Conservation (phyloP, 2,888 invertebrate species). For the Tricholauxania praeusta region DNA sequence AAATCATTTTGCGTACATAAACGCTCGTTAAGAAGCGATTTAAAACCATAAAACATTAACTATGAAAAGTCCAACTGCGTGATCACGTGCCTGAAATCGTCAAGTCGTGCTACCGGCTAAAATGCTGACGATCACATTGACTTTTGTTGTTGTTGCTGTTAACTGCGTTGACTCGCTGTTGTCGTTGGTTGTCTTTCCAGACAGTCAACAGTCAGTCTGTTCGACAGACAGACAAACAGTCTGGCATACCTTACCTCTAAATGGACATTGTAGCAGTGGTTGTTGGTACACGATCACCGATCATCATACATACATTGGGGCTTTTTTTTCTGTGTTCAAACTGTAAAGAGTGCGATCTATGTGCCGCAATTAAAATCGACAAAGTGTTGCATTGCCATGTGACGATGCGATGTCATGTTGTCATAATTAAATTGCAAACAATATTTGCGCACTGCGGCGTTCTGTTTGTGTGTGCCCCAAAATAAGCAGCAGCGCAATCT, state of each 20-base stretch:
- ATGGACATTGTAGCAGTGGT: no score
- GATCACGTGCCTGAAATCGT: constrained; percentile 38
- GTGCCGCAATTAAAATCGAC: constrained; percentile 36
- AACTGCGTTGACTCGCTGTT: not conserved
- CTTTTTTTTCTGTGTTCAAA: no score
- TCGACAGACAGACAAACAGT: constrained; percentile 13
- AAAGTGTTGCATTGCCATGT: constrained; percentile 34
- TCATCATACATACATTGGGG: no score
- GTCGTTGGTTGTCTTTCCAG: constrained; percentile 11
- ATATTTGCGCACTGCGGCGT: constrained; percentile 5
- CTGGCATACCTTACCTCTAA: not conserved
- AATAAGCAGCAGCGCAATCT: not conserved
- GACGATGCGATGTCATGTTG: constrained; percentile 33
- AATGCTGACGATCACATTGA: no score
- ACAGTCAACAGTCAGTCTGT: not conserved
- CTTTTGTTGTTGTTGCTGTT: no score
- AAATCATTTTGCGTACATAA: constrained; percentile 37
- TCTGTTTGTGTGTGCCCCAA: constrained; percentile 1
- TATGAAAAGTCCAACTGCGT: constrained; percentile 34
- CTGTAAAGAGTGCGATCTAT: constrained; percentile 12
- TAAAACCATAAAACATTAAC: constrained; percentile 35
- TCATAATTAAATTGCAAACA: constrained; percentile 36
- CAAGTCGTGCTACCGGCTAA: constrained; percentile 31
- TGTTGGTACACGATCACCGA: no score
- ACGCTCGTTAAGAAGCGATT: constrained; percentile 36